Evolutionary conservation across 1,140 invertebrate species (phyloP), one percentile per base, ranked within the genome.

Genomic region (Episyrphus balteatus): DNA sequence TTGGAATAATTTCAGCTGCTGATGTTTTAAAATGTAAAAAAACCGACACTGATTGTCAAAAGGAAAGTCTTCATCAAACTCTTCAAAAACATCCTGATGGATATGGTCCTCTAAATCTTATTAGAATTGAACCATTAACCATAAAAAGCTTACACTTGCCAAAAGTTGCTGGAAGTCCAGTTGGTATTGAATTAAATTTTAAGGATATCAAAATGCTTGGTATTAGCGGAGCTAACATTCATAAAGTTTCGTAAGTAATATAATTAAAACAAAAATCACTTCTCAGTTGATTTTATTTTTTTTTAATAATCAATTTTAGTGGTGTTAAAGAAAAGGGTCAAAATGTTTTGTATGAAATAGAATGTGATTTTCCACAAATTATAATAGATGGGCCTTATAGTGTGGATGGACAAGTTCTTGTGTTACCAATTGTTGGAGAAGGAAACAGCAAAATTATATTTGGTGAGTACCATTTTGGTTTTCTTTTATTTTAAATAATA

Each of bases 351-450:
- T 51, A 56, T 8, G 47, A 50, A 8, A 38, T 63, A 5, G 46
- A 55, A 5, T 46, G 56, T 49, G 19, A 52, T 1, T 41, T 44
- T 8, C 58, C 56, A 1, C 48, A 53, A 47, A 50, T 75, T 1
- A 52, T 49, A 1, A 51, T 75, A 1, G 50, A 66, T 21, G 73
- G 69, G 7, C 61, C 71, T 11, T 79, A 79, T 48, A 54, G 52
- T 8, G 61, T 75, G 14, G 62, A 70, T 7, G 77, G 77, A 17
- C 61, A 65, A 47, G 59, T 79, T 8, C 56, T 79, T 2, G 62
- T 78, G 12, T 54, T 78, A 14, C 76, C 76, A 0, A 72, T 79
- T 44, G 58, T 64, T n/a, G 77, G 77, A 19, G 59, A 69, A 6
- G 77, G 77, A n/a, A 32, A 36, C 0, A 51, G 54, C 1, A 19